Conservation (phyloP, 2,113 vertebrate species). For the Diglossa brunneiventris region DNA sequence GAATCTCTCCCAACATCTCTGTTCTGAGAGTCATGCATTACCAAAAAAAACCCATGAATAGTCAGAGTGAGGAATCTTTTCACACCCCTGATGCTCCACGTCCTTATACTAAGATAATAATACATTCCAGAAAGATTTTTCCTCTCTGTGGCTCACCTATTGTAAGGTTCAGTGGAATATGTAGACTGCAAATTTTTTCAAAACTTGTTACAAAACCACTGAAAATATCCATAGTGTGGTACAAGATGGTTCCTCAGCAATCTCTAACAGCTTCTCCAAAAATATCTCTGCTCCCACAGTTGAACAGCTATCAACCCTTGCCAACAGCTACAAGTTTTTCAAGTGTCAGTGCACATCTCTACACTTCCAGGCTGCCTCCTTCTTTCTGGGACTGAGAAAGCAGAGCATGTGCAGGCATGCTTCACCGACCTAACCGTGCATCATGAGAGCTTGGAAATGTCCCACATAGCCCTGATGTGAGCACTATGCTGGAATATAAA, state of each 20-base stretch:
- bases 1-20: neutral
- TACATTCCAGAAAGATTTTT: neutral
- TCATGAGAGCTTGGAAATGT: neutral
- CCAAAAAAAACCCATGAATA: neutral
- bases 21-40: neutral
- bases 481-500: neutral
- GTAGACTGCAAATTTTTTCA: neutral
- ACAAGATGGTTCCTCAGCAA: neutral
- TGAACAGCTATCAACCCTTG: neutral
- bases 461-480: neutral
- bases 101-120: neutral
- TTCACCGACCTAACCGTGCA: neutral
- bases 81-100: neutral
- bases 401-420: neutral
- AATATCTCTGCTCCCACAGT: neutral
- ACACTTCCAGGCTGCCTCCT: neutral
- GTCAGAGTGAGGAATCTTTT: neutral
- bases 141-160: neutral
- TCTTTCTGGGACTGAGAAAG: neutral
- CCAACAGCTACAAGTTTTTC: neutral
- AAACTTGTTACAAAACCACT: neutral
- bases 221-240: neutral
- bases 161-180: neutral
- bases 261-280: neutral
- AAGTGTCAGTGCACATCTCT: neutral